Evolutionary conservation across 1,140 invertebrate species (phyloP).

Genomic region (Drosophila auraria): DNA sequence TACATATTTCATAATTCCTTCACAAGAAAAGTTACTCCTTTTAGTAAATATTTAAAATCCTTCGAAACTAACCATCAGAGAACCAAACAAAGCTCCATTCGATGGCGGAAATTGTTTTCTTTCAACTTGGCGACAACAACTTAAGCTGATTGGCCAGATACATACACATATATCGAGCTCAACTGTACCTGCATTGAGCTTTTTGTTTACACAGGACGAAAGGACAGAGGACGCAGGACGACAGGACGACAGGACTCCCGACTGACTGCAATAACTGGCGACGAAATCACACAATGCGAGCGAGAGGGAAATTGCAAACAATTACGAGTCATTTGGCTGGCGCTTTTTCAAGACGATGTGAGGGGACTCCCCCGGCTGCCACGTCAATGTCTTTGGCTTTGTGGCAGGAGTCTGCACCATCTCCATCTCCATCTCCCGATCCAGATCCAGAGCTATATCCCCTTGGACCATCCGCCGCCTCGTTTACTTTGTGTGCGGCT

Average conservation of each 20-base stretch:
- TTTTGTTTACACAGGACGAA: background rate
- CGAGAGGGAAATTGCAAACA: slow-evolving; percentile 35
- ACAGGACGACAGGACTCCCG: background rate
- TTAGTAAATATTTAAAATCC: too few species aligned
- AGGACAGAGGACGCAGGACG: background rate
- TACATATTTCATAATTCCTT: too few species aligned
- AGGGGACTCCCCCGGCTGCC: slow-evolving; percentile 11
- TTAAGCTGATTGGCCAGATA: slow-evolving; percentile 13
- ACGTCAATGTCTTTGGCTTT: slow-evolving; percentile 65
- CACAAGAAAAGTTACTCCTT: too few species aligned
- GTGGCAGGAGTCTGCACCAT: slow-evolving; percentile 18
- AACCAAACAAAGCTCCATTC: background rate
- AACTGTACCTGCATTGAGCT: slow-evolving; percentile 10
- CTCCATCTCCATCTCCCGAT: slow-evolving; percentile 11
- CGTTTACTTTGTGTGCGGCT: slow-evolving; percentile 56
- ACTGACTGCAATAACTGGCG: slow-evolving; percentile 6
- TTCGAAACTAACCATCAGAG: too few species aligned
- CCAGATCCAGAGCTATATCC: background rate
- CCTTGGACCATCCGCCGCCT: slow-evolving; percentile 36
- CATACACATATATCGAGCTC: background rate
- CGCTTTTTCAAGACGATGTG: slow-evolving; percentile 13
- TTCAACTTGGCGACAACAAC: slow-evolving; percentile 9
- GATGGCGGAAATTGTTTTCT: slow-evolving; percentile 9
- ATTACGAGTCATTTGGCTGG: slow-evolving; percentile 43
- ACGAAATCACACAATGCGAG: slow-evolving; percentile 2